These are phyloP conservation scores for Neuroterus valhalla DNA, from an alignment of 1,140 invertebrate genomes.

Conservation along the genomic window DNA sequence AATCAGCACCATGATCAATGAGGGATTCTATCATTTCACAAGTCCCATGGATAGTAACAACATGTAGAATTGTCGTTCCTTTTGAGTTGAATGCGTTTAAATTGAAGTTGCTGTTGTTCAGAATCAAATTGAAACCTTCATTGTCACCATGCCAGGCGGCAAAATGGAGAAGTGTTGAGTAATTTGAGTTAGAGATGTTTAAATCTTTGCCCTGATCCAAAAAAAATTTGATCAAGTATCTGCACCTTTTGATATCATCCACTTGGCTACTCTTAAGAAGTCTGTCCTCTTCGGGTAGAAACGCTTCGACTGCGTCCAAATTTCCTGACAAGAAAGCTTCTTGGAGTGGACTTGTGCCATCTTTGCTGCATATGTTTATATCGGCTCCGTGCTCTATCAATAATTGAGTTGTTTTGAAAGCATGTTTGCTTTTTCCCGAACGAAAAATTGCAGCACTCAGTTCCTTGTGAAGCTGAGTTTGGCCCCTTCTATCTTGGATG, in stretches of 20 bases:
- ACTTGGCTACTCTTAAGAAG: not conserved
- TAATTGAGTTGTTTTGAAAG: not conserved
- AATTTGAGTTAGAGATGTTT: not conserved
- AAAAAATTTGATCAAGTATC: constrained; percentile 2
- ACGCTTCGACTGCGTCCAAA: not conserved
- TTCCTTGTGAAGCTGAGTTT: constrained; percentile 17
- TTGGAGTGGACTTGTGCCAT: not conserved
- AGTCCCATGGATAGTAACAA: not conserved
- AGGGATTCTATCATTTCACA: not conserved
- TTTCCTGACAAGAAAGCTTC: constrained; percentile 4
- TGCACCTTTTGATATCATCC: constrained; percentile 2
- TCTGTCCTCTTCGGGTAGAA: constrained; percentile 1
- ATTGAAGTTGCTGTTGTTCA: not conserved
- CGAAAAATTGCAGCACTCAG: constrained; percentile 6
- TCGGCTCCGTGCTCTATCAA: not conserved
- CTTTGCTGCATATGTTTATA: not conserved
- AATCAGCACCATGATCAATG: not conserved
- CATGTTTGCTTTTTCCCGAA: not conserved
- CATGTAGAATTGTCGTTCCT: not conserved
- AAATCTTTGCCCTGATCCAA: not conserved
- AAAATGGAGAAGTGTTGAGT: not conserved
- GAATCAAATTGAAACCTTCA: not conserved
- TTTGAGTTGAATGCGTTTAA: constrained; percentile 9
- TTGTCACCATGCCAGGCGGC: constrained; percentile 3
- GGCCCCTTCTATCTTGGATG: not conserved